Base-by-base conservation (phyloP, 2,888 invertebrate genomes). In the Tyria jacobaeae region DNA sequence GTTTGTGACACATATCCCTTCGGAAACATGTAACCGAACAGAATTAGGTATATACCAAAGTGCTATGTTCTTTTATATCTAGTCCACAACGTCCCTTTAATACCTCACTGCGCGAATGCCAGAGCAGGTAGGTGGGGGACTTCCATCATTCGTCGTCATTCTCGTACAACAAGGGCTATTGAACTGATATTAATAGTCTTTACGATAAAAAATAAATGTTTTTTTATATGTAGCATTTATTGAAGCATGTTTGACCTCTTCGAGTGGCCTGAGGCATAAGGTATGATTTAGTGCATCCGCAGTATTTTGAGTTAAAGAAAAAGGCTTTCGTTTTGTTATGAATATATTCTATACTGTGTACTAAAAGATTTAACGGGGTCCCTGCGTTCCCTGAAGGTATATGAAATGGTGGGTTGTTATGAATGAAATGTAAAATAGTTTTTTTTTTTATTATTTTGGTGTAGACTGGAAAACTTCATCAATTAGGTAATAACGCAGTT, bases 231-330 rank as follows among this genome's bases (percentile, higher is more conserved):
- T 55, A 66, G 62, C 73, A 65, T 71, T 68, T 66, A 76, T 69
- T 76, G 70, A 68, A 72, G 52, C 68, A 74, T 70, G 70, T 69
- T 66, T 66, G 68, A 78, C 76, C 70, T 75, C 69, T 64, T 56
- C 62, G 52, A 64, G 57, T 60, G 64, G 72, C 76, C 78, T 49
- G 57, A 62, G 71, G 71, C 75, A 48, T 50, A 60, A 65, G 60
- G 64, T 70, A 68, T 75, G 75, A 76, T 77, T 64, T 67, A 77
- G 64, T 70, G 75, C 64, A 64, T 62, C 48, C 55, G 44, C 51
- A 63, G 59, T 72, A 67, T 72, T 72, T 66, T 68, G 15, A 75
- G 66, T 68, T 76, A 62, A 64, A 61, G 68, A 71, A 68, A 71
- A 62, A 63, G 73, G 54, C 64, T 66, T 66, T 63, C 56, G 15